These are phyloP conservation scores for Syrphus vitripennis DNA, from an alignment of 2,888 invertebrate species.

Conservation along the genomic window DNA sequence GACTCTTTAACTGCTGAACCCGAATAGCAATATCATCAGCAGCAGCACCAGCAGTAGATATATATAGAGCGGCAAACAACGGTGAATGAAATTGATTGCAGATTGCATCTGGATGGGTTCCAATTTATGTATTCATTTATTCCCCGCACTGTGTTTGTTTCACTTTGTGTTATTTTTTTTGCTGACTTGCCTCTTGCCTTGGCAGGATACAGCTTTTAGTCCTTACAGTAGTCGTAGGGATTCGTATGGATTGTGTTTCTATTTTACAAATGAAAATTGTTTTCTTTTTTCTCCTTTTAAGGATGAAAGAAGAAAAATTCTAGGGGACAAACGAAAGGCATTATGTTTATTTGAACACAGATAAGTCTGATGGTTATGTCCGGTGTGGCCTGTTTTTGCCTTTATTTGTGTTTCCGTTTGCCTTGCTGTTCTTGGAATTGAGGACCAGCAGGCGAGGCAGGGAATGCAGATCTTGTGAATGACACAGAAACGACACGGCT, in stretches of 20 bases:
- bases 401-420: slow-evolving; percentile 40
- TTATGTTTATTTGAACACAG: slow-evolving; percentile 59
- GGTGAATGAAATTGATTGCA: slow-evolving; percentile 62
- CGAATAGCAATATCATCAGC: slow-evolving; percentile 10
- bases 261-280: slow-evolving; percentile 59
- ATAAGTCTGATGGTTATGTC: slow-evolving; percentile 47
- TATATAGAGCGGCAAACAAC: neutral
- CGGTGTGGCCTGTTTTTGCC: slow-evolving; percentile 60
- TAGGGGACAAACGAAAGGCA: slow-evolving; percentile 55
- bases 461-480: slow-evolving; percentile 1
- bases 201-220: slow-evolving; percentile 2
- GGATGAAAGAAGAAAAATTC: slow-evolving; percentile 14
- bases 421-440: neutral
- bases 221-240: slow-evolving; percentile 2
- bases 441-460: neutral
- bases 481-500: slow-evolving; percentile 15
- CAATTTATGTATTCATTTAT: slow-evolving; percentile 67
- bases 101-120: slow-evolving; percentile 64
- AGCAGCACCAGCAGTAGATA: neutral
- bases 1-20: neutral
- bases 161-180: slow-evolving; percentile 15
- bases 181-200: neutral
- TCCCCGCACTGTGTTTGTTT: slow-evolving; percentile 44
- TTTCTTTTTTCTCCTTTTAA: neutral
- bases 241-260: slow-evolving; percentile 34